Base-by-base conservation (phyloP, 2,113 vertebrate species). In the Labeo catla region DNA sequence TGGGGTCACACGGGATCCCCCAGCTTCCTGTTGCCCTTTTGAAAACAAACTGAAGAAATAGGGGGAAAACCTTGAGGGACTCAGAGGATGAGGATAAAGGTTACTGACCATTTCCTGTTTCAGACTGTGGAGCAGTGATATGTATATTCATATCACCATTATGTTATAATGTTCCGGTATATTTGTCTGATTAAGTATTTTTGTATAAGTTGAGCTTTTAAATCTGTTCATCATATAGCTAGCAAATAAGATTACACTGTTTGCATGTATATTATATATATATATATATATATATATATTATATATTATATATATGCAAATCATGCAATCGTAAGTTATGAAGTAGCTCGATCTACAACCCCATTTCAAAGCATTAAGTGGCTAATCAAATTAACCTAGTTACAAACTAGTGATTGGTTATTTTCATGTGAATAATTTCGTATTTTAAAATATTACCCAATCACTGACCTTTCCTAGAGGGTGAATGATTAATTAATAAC, bases 101-200 rank as follows among this genome's bases (percentile, higher is more conserved):
- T 93, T 91, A 92, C 86, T 86, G 89, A 86, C 89, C 90, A 90
- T 89, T 92, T 93, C 93, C 92, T 92, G 78, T 91, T 93, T 87
- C 59, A 15, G 85, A 88, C 82, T 76, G 54, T 57, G 84, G 54
- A 81, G 49, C 57, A 68, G 83, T 73, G 65, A 76, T 45, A 21
- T 47, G 59, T 45, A 39, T 52, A 70, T 73, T 21, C 50, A n/a
- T 15, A 72, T 52, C 2, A 23, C 10, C 2, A 70, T 77, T 63
- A 8, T 80, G 8, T 15, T 43, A 34, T n/a, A 13, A 52, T 39
- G 28, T 57, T 57, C 52, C 16, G 16, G 39, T n/a, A 39, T 28
- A 34, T 52, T 8, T 54, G 2, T 28, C 16, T 21, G 6, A 19
- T 45, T 16, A 34, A 39, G 21, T 59, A 4, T 54, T 59, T 52